phyloP scores from a whole-genome alignment of 92 coral and sea anemone species.

The Epizoanthus rinbou region DNA sequence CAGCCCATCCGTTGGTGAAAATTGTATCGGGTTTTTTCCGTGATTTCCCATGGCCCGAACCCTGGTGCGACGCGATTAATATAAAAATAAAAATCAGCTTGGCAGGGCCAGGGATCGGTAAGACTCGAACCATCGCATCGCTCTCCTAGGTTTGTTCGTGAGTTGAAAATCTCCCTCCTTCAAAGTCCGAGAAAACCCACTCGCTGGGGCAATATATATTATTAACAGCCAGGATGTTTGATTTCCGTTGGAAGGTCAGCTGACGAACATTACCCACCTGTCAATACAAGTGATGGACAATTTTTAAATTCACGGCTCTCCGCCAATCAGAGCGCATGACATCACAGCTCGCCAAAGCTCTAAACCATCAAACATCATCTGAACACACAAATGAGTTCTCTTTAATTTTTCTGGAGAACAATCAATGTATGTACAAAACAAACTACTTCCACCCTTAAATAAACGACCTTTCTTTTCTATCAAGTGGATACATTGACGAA shows the following conservation, averaged over 20 bases:
- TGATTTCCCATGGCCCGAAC: constrained; percentile 3
- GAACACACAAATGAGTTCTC: constrained; percentile 23
- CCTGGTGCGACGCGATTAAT: constrained; percentile 51
- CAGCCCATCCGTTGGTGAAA: constrained; percentile 99
- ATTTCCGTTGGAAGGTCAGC: constrained; percentile 64
- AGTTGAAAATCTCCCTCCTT: constrained; percentile 51
- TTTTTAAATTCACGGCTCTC: constrained; percentile 15
- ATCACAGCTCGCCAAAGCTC: constrained; percentile 48
- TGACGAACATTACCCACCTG: constrained; percentile 83
- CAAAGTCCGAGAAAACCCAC: constrained; percentile 64
- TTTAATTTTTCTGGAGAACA: constrained; percentile 4
- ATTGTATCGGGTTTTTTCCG: constrained; percentile 58
- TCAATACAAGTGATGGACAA: constrained; percentile 42
- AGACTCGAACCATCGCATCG: constrained; percentile 93
- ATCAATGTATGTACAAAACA: background rate
- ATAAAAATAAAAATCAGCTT: constrained; percentile 55
- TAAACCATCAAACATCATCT: constrained; percentile 21
- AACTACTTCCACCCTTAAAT: background rate
- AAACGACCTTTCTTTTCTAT: too few species aligned
- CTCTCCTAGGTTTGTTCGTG: constrained; percentile 82
- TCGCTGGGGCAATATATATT: constrained; percentile 48
- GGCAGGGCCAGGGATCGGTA: constrained; percentile 83
- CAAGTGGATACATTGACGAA: too few species aligned
- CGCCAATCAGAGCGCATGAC: constrained; percentile 78
- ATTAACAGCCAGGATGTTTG: constrained; percentile 47